A percentile compares a stretch with the other conserved stretches of the same genome.
Conservation (phyloP, 2,113 vertebrate species). For the Morone chrysops region DNA sequence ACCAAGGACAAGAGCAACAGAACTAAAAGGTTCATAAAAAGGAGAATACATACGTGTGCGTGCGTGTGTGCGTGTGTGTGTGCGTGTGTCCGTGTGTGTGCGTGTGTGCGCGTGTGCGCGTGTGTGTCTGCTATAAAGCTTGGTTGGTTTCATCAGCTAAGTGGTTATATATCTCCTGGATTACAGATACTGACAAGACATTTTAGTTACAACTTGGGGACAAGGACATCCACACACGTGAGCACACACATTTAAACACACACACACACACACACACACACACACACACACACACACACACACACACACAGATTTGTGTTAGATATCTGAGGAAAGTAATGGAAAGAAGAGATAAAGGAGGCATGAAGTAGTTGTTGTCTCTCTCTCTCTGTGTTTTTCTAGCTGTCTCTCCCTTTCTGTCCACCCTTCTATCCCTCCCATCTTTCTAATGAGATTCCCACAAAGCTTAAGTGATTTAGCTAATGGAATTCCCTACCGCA, state of each 20-base stretch:
- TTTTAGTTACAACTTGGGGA: conserved; percentile 45
- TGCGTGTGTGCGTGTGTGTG: neutral
- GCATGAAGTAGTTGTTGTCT: neutral
- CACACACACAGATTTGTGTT: conserved; percentile 7
- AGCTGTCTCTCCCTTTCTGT: neutral
- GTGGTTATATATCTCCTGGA: conserved; percentile 72
- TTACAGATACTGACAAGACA: conserved; percentile 57
- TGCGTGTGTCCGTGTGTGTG: neutral
- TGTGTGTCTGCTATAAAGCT: conserved; percentile 34
- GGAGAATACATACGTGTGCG: neutral
- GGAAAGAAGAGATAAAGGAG: neutral
- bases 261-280: neutral
- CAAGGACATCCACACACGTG: conserved; percentile 61
- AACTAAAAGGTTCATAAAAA: neutral
- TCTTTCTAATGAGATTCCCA: conserved; percentile 72
- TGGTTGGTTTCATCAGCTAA: conserved; percentile 73
- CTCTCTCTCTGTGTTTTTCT: neutral
- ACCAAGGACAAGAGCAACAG: neutral
- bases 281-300: neutral
- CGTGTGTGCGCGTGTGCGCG: neutral
- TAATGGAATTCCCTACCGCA: conserved; percentile 62
- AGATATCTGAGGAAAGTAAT: conserved; percentile 26
- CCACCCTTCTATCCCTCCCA: neutral
- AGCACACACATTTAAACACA: neutral
- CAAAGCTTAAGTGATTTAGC: conserved; percentile 62